phyloP scores from a whole-genome alignment of 2,113 vertebrate genomes.

The Notothenia rossii region DNA sequence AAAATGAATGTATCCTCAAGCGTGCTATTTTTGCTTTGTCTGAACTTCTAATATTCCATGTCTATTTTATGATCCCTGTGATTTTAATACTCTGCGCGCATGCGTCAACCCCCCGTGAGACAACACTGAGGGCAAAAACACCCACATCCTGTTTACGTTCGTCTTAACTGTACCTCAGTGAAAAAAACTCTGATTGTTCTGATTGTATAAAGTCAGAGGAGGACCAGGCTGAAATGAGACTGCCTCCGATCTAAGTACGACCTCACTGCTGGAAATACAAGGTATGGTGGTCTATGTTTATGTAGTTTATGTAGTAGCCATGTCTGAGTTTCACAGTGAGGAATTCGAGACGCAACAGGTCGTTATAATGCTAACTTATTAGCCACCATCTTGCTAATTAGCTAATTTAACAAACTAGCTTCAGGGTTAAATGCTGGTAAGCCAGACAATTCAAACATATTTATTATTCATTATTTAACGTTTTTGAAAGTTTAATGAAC shows the following conservation, averaged over 20 bases:
- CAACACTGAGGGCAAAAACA: slow-evolving; percentile 34
- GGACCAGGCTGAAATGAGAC: slow-evolving; percentile 29
- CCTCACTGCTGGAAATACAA: neutral
- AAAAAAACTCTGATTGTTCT: neutral
- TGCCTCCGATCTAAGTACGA: slow-evolving; percentile 15
- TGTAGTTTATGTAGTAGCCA: too few relatives aligned
- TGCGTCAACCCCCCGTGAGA: slow-evolving; percentile 48
- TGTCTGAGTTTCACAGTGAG: neutral
- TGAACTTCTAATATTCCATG: neutral
- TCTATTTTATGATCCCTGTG: neutral
- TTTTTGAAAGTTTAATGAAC: neutral
- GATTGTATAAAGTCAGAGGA: neutral
- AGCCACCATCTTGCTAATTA: slow-evolving; percentile 28
- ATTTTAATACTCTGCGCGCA: slow-evolving; percentile 1
- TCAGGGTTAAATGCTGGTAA: neutral
- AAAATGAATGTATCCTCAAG: too few relatives aligned
- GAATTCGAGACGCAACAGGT: slow-evolving; percentile 65
- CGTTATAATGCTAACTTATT: slow-evolving; percentile 56
- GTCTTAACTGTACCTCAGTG: neutral
- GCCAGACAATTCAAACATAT: neutral
- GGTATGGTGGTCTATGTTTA: slow-evolving; percentile 31
- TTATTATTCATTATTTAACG: too few relatives aligned
- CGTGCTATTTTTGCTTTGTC: neutral
- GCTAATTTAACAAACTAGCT: slow-evolving; percentile 18
- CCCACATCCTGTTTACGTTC: slow-evolving; percentile 57